Evolutionary conservation across 2,113 vertebrate genomes (phyloP), one percentile per base, ranked within the genome.

Genomic region (Hippotragus niger): DNA sequence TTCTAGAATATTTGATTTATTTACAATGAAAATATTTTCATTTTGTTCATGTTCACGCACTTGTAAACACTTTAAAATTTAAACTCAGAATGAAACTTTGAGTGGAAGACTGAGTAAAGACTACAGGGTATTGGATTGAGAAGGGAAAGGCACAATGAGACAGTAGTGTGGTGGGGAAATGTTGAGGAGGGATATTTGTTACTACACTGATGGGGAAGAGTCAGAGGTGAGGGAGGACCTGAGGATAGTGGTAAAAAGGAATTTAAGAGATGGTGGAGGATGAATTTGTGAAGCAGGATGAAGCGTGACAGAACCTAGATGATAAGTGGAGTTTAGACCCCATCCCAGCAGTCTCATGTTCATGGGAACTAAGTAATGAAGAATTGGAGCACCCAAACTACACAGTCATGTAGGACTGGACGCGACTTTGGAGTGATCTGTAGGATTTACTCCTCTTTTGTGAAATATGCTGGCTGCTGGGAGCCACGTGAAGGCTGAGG

Each of bases 51-150:
- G 33, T 74, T 62, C 50, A 50, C 89, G 87, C 29, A 67, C 58
- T 92, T 89, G 25, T 4, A 47, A 87, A 45, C n/a, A 50, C 91
- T 45, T 89, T 7, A 62, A 74, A 80, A 80, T 58, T 94, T 74
- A 82, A 85, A 94, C 27, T 58, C 25, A 40, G 40, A 45, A 50
- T 17, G 45, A 45, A 88, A 74, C 25, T 4, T 33, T 53, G 47
- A 93, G 9, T 31, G 11, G 36, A 74, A 36, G 81, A 50, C 15
- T 13, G 8, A 82, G 9, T 36, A 74, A 60, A 64, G 33, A 27
- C 23, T 36, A 60, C 7, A n/a, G 60, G 21, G 19, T 87, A 6
- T 57, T 43, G 60, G 23, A 5, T 5, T 7, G 14, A 89, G 81
- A 67, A 31, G 27, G 14, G 16, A 87, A 81, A 55, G 15, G 60